Evolutionary conservation across 2,797 vertebrate species (phyloP), one percentile per base, ranked within the genome.

Genomic region (Muraenolepis orangiensis): DNA sequence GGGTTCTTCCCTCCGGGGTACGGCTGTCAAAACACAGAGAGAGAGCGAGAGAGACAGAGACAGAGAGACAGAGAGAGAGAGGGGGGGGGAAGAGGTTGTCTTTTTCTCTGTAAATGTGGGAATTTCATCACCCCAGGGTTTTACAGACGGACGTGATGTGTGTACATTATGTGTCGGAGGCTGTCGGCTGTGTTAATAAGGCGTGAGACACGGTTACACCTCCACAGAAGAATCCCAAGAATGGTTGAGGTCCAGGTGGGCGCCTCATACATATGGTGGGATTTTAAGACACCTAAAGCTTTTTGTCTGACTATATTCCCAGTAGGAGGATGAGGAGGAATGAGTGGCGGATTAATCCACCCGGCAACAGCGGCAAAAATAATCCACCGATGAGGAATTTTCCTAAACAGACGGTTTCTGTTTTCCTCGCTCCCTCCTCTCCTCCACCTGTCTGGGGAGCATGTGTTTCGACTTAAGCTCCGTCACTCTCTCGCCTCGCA

Each of bases 381-480:
- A 64, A n/a, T 26, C 77, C 79, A 78, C 76, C 82, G 80, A 13
- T 40, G 70, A 70, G 72, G 28, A 75, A 74, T 8, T 64, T 76
- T 14, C 34, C 72, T 46, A n/a, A 28, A 73, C 70, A 51, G 36
- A 73, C 66, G 57, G 6, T 40, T 23, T 51, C 64, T 36, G 36
- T 64, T 64, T 26, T 64, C 0, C n/a, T 73, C 70, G 69, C 75
- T 77, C 66, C 42, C 51, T 68, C 73, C 32, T 34, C 70, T 18
- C 57, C 70, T 42, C 64, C 75, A 72, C 72, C 72, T 70, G 74
- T 76, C 69, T 70, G 28, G 36, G 42, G 30, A 67, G 23, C 82
- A 86, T 87, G 72, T 85, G 86, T 82, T 88, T 86, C 40, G 61
- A 80, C 73, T 87, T 78, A 84, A n/a, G 70, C 76, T 69, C 51